Evolutionary conservation across 2,888 invertebrate species (phyloP).

Genomic region (Ophion obscuratus): DNA sequence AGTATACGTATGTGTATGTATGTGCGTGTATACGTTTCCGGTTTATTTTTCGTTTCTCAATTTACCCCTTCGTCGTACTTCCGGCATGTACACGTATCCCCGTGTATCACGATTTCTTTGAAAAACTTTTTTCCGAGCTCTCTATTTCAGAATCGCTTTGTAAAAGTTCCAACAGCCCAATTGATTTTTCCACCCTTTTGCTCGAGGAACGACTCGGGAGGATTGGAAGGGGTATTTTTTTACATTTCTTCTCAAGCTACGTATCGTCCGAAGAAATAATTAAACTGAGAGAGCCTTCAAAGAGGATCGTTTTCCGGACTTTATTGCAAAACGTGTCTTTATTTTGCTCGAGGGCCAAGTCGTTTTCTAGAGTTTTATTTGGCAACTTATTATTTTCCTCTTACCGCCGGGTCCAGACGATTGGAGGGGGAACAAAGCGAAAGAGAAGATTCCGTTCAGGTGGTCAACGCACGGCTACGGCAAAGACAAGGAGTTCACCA

Average conservation of each 20-base stretch:
- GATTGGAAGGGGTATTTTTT: conserved; percentile 13
- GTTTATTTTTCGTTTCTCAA: conserved; percentile 49
- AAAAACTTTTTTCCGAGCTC: conserved; percentile 52
- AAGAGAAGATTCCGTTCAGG: conserved; percentile 19
- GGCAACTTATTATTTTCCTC: conserved; percentile 70
- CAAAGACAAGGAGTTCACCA: conserved; percentile 46
- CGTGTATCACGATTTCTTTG: conserved; percentile 60
- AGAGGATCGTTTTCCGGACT: conserved; percentile 73
- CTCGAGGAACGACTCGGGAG: neutral
- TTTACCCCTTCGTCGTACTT: conserved; percentile 53
- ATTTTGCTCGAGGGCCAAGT: conserved; percentile 70
- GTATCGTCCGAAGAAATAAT: conserved; percentile 25
- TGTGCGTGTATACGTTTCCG: conserved; percentile 21
- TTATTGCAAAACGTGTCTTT: conserved; percentile 80
- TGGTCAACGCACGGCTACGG: conserved; percentile 27
- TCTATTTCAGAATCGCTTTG: conserved; percentile 58
- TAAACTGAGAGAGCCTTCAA: conserved; percentile 33
- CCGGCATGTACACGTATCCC: conserved; percentile 27
- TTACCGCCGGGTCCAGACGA: conserved; percentile 31
- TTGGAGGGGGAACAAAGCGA: conserved; percentile 13
- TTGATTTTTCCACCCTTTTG: conserved; percentile 57
- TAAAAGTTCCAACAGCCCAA: conserved; percentile 55
- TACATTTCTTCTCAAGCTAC: conserved; percentile 23
- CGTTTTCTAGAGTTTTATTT: conserved; percentile 52
- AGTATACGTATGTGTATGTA: conserved; percentile 11